Evolutionary conservation across 1,140 invertebrate species (phyloP), one percentile per base, ranked within the genome.

Genomic region (Meteorus sp.): DNA sequence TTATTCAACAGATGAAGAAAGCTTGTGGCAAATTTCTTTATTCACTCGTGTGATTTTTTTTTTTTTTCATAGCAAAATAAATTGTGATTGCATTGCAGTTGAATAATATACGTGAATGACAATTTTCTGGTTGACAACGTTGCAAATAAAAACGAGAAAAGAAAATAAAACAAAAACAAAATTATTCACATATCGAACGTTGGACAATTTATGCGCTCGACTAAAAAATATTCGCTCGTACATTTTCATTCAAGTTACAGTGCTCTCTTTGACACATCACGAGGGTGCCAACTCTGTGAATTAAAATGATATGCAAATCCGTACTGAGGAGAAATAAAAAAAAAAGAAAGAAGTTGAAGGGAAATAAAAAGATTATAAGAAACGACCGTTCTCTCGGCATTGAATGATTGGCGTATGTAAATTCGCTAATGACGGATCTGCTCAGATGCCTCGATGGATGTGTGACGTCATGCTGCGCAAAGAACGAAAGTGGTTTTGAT

Each of bases 381-480:
- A 13, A 29, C 61, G 37, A 15, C 2, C 7, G 3, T 43, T 20
- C 2, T 25, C 20, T 41, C 31, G 33, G 44, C 64, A 47, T 57
- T 73, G 70, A 74, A 65, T 68, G 70, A 74, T 73, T 63, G 70
- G 59, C 61, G 56, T 73, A 74, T 74, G 72, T 64, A 71, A 73
- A 74, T 74, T 58, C 52, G 61, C 63, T 74, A 74, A 74, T 74
- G 72, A 73, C 67, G 71, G 67, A 71, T 71, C 69, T 68, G 63
- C 50, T 56, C 44, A 58, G 57, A 56, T 63, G 56, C 52, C n/a
- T n/a, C 59, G 59, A 59, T 59, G 31, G 56, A 66, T 65, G 56
- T 54, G 60, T 68, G 65, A 68, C 69, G 70, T 71, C 73, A 74
- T 66, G 73, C 71, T 71, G 73, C n/a, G 71, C 52, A 47, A 53